These are phyloP conservation scores for Sparus aurata DNA, from an alignment of 2,797 vertebrate species.

Conservation along the genomic window DNA sequence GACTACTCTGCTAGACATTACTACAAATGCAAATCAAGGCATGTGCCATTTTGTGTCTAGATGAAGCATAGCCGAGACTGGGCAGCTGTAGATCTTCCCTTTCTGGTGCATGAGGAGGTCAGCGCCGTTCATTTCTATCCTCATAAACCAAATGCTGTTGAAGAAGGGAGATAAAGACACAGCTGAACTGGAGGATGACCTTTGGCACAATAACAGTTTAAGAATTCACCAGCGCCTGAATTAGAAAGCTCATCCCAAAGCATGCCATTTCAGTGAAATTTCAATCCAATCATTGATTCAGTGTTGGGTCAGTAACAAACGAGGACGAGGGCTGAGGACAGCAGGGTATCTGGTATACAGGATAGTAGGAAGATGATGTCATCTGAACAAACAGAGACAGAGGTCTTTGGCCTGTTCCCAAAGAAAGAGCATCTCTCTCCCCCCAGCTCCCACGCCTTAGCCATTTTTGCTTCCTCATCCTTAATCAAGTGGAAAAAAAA, in stretches of 20 bases:
- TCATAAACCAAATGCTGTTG: slow-evolving; percentile 17
- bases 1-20: slow-evolving; percentile 57
- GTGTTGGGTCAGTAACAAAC: slow-evolving; percentile 65
- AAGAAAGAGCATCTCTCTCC: slow-evolving; percentile 66
- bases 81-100: slow-evolving; percentile 32
- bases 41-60: slow-evolving; percentile 49
- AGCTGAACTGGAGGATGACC: slow-evolving; percentile 32
- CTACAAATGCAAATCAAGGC: slow-evolving; percentile 55
- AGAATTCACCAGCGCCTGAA: slow-evolving; percentile 30
- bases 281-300: slow-evolving; percentile 72
- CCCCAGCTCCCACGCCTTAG: slow-evolving; percentile 58
- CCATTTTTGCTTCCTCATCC: slow-evolving; percentile 78
- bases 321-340: slow-evolving; percentile 74
- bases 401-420: slow-evolving; percentile 77
- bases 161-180: slow-evolving; percentile 29
- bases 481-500: slow-evolving; percentile 74
- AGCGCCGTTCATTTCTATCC: slow-evolving; percentile 11
- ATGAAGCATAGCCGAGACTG: slow-evolving; percentile 49
- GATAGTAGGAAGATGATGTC: slow-evolving; percentile 86
- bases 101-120: slow-evolving; percentile 38
- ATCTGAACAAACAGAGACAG: slow-evolving; percentile 85
- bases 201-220: slow-evolving; percentile 42
- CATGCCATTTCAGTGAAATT: slow-evolving; percentile 56
- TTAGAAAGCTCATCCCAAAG: slow-evolving; percentile 31
- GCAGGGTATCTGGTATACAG: slow-evolving; percentile 82